phyloP scores from a whole-genome alignment of 1,140 invertebrate species.

The Asobara japonica region DNA sequence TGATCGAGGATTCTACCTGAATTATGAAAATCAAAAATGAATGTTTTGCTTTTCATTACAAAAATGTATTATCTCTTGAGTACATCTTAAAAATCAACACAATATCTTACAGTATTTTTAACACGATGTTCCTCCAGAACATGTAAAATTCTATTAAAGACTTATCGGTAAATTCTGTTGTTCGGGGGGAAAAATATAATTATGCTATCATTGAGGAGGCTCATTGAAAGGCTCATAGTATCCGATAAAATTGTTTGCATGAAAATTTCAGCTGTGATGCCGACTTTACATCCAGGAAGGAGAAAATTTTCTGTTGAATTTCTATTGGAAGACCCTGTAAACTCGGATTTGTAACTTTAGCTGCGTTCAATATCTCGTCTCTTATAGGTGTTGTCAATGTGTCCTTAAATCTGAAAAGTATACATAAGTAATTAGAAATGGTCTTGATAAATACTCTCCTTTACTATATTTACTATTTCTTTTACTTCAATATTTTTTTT shows the following conservation, averaged over 20 bases:
- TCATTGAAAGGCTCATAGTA: too few relatives aligned
- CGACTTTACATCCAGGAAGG: neutral
- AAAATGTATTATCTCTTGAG: neutral
- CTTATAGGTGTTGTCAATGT: slow-evolving; percentile 43
- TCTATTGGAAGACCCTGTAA: slow-evolving; percentile 49
- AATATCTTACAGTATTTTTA: neutral
- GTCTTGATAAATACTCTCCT: too few relatives aligned
- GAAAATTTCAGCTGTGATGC: neutral
- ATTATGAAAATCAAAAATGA: neutral
- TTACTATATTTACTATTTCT: too few relatives aligned
- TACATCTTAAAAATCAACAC: neutral
- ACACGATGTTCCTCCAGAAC: neutral
- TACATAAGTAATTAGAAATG: neutral
- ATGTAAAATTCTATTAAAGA: neutral
- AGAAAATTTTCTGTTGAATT: slow-evolving; percentile 39
- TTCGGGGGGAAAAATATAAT: neutral
- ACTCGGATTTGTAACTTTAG: slow-evolving; percentile 44
- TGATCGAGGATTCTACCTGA: too few relatives aligned
- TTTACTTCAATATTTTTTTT: too few relatives aligned
- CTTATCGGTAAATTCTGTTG: neutral
- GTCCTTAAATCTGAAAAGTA: slow-evolving; percentile 51
- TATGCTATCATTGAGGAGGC: too few relatives aligned
- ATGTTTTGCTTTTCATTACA: neutral
- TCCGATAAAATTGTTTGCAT: slow-evolving; percentile 31
- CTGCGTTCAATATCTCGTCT: slow-evolving; percentile 42